Base-by-base conservation (phyloP, 2,888 invertebrate species). In the Stenodera caucasica region DNA sequence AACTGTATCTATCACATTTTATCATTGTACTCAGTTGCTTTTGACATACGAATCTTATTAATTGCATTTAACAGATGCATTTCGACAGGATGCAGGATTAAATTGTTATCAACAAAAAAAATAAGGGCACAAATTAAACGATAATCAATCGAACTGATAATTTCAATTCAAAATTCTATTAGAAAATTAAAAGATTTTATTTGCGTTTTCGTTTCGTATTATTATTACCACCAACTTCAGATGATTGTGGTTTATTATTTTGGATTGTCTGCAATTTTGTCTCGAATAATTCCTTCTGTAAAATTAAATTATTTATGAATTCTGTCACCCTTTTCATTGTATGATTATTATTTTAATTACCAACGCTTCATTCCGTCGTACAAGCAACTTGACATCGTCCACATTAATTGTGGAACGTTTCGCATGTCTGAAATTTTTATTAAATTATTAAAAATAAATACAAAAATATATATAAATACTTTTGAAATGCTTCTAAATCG, bases 401-500 rank as follows among this genome's bases (percentile, higher is more conserved):
- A 81, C 73, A 69, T 82, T 86, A n/a, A 88, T 80, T 12, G 84
- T 84, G 1, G 82, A 79, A 56, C 89, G 80, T 75, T 86, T 88
- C 0, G 85, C 88, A 77, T 89, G 88, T 68, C 88, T 88, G 57
- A 64, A 72, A 71, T n/a, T n/a, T n/a, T 30, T 30, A 21, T 21
- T 32, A 18, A 29, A 57, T 29, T 15, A 32, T 45, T 32, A 45
- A 53, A n/a, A 56, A 53, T 14, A 23, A 37, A 37, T 32, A 32
- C 11, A n/a, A 58, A 53, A 12, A 30, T n/a, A 30, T 29, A 21
- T 21, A 49, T 40, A 70, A 78, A 73, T 80, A 88, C 88, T 86
- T 88, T 14, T 87, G 84, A 81, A 89, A 89, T 33, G 84, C 83
- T 77, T 89, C 89, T 63, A 89, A 80, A 78, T 89, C 89, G 12